Evolutionary conservation across 1,140 invertebrate genomes (phyloP).

Genomic region (Cryptotermes secundus): DNA sequence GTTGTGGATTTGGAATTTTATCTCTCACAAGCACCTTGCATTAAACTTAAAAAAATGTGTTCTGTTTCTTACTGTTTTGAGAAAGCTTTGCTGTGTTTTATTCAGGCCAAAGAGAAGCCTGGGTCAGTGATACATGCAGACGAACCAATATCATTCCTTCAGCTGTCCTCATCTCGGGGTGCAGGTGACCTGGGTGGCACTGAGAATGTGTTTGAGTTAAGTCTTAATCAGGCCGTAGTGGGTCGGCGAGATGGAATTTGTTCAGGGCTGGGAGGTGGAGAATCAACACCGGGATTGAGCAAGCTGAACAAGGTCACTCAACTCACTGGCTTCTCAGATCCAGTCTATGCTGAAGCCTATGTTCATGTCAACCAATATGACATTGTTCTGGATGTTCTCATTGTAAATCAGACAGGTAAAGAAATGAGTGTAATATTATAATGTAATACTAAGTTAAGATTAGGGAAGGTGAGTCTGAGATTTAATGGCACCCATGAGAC

Average conservation of each 20-base stretch:
- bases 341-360: slow-evolving; percentile 98
- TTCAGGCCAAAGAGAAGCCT: slow-evolving; percentile 68
- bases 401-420: slow-evolving; percentile 94
- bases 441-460: background rate
- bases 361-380: slow-evolving; percentile 99
- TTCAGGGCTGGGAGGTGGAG: slow-evolving; percentile 51
- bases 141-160: slow-evolving; percentile 83
- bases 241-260: slow-evolving; percentile 49
- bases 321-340: slow-evolving; percentile 98
- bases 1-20: too few species aligned
- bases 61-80: too few species aligned
- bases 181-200: slow-evolving; percentile 67
- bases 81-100: background rate
- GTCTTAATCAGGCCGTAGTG: slow-evolving; percentile 86
- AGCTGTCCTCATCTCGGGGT: slow-evolving; percentile 68
- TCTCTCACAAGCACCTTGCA: too few species aligned
- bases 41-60: too few species aligned
- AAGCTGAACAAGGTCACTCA: slow-evolving; percentile 92
- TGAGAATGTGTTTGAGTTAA: slow-evolving; percentile 94
- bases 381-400: slow-evolving; percentile 93
- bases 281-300: slow-evolving; percentile 54
- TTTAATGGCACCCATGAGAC: too few species aligned
- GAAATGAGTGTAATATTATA: slow-evolving; percentile 32
- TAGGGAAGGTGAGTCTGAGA: too few species aligned
- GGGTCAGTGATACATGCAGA: slow-evolving; percentile 77